Conservation (phyloP, 2,113 vertebrate genomes). For the Salvator merianae region DNA sequence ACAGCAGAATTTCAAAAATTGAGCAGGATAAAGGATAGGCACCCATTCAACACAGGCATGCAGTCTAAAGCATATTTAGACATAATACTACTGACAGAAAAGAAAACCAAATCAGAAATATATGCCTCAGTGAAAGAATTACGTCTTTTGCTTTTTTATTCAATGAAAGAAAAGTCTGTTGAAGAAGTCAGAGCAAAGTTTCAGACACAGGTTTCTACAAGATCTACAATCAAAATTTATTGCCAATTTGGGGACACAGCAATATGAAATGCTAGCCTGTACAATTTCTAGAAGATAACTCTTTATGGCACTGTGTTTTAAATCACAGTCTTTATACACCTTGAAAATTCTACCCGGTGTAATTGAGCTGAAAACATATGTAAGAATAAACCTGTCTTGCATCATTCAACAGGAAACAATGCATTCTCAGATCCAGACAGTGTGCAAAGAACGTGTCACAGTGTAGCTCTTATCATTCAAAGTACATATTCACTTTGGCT, state of each 20-base stretch:
- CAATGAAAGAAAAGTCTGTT: not conserved
- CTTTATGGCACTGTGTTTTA: not conserved
- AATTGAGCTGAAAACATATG: constrained; percentile 37
- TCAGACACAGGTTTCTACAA: not conserved
- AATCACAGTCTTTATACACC: constrained; percentile 28
- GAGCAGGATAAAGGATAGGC: too few species aligned
- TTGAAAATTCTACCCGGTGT: constrained; percentile 20
- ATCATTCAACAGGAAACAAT: not conserved
- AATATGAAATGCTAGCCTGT: not conserved
- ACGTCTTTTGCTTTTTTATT: not conserved
- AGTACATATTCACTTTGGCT: constrained; percentile 54
- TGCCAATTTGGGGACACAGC: not conserved
- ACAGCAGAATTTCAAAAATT: too few species aligned
- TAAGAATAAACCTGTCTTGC: constrained; percentile 29
- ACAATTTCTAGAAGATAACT: not conserved
- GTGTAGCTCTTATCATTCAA: constrained; percentile 44
- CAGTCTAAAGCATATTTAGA: too few species aligned
- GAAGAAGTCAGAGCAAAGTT: not conserved
- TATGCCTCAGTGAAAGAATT: not conserved
- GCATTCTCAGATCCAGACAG: not conserved
- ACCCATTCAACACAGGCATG: too few species aligned
- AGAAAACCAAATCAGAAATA: not conserved
- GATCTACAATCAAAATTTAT: not conserved
- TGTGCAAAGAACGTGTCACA: not conserved
- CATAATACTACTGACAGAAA: not conserved